Evolutionary conservation across 2,797 vertebrate genomes (phyloP).

Genomic region (Pelodytes ibericus): DNA sequence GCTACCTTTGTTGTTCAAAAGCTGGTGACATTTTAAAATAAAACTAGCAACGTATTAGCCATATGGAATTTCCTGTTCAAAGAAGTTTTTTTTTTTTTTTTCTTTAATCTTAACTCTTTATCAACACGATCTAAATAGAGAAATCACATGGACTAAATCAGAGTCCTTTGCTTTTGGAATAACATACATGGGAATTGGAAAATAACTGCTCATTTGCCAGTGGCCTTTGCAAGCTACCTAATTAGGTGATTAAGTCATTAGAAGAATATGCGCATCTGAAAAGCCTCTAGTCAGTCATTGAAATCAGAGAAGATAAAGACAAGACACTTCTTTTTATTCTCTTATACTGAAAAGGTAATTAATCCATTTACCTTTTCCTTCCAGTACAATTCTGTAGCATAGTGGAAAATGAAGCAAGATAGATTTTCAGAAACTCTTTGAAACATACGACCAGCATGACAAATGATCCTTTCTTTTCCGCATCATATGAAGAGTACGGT

Average conservation of each 20-base stretch:
- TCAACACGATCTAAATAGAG: constrained; percentile 60
- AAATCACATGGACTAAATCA: constrained; percentile 60
- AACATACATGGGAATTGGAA: constrained; percentile 79
- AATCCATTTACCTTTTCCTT: constrained; percentile 88
- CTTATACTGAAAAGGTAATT: constrained; percentile 84
- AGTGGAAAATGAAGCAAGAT: constrained; percentile 76
- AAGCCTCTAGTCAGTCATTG: constrained; percentile 79
- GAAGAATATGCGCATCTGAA: constrained; percentile 78
- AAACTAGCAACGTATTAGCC: constrained; percentile 59
- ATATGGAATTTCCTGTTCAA: constrained; percentile 64
- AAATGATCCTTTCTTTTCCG: constrained; percentile 78
- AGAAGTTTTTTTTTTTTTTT: constrained; percentile 62
- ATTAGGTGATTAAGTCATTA: constrained; percentile 98
- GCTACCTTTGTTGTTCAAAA: constrained; percentile 60
- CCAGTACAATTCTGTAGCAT: constrained; percentile 77
- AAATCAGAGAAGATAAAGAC: constrained; percentile 87
- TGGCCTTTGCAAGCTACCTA: constrained; percentile 85
- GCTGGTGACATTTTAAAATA: constrained; percentile 61
- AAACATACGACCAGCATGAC: constrained; percentile 82
- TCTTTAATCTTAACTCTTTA: constrained; percentile 68
- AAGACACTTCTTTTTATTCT: constrained; percentile 64
- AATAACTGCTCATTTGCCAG: constrained; percentile 79
- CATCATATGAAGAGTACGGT: constrained; percentile 64
- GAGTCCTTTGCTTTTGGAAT: constrained; percentile 70
- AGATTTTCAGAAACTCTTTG: constrained; percentile 87